phyloP scores from a whole-genome alignment of 2,797 vertebrate species.

The Staurois parvus region DNA sequence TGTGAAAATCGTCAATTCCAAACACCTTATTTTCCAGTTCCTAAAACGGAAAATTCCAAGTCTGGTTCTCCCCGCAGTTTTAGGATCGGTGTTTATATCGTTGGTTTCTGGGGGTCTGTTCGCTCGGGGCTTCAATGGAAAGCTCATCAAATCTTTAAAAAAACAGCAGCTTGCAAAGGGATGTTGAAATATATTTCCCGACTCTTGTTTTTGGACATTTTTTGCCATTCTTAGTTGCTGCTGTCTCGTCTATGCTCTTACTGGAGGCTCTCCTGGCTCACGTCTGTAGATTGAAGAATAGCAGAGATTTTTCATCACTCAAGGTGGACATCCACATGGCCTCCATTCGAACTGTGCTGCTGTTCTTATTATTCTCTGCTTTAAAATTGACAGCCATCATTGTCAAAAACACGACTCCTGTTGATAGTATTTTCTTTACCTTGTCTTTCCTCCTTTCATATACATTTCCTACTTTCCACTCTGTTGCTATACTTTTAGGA shows the following conservation, averaged over 20 bases:
- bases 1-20: not conserved
- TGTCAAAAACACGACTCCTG: not conserved
- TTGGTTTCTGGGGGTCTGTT: not conserved
- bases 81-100: not conserved
- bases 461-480: not conserved
- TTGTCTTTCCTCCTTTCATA: not conserved
- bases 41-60: not conserved
- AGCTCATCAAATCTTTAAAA: not conserved
- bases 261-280: not conserved
- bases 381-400: not conserved
- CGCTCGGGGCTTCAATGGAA: not conserved
- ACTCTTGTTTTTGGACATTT: not conserved
- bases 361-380: not conserved
- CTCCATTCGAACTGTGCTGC: not conserved
- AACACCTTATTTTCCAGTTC: not conserved
- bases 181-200: not conserved
- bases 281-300: not conserved
- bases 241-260: not conserved
- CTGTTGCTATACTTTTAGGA: not conserved
- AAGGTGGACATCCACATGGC: not conserved
- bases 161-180: not conserved
- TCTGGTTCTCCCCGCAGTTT: not conserved
- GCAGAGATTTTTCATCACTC: not conserved
- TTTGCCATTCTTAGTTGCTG: not conserved
- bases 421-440: not conserved